Conservation (phyloP, 2,797 vertebrate genomes). For the Sebastes vulpes region DNA sequence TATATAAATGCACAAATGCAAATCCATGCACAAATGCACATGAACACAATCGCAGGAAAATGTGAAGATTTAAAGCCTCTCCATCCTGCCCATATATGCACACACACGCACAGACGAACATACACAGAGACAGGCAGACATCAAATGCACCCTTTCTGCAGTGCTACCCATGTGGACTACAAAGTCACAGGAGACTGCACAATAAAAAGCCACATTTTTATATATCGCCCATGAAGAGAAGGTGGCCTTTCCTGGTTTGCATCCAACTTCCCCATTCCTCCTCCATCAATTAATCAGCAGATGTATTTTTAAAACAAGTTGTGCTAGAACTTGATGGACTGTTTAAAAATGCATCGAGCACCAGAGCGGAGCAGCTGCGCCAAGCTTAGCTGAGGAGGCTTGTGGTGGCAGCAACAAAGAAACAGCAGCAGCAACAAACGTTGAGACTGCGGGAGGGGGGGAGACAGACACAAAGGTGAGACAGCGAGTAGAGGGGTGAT, state of each 20-base stretch:
- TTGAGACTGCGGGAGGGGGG: constrained; percentile 3
- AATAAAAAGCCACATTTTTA: constrained; percentile 47
- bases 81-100: not conserved
- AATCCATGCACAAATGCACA: constrained; percentile 26
- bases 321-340: constrained; percentile 85
- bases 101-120: not conserved
- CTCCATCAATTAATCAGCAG: constrained; percentile 87
- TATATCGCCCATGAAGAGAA: constrained; percentile 32
- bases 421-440: constrained; percentile 23
- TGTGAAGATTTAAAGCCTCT: constrained; percentile 2
- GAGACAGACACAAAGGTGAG: constrained; percentile 48
- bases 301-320: constrained; percentile 87
- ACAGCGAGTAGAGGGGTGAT: not conserved
- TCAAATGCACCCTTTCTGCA: constrained; percentile 33
- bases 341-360: constrained; percentile 86
- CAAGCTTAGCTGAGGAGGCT: constrained; percentile 46
- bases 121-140: not conserved
- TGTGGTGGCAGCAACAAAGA: constrained; percentile 33
- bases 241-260: constrained; percentile 55
- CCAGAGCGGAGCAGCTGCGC: constrained; percentile 67
- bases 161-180: constrained; percentile 18
- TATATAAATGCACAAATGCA: constrained; percentile 11
- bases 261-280: constrained; percentile 58
- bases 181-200: constrained; percentile 24
- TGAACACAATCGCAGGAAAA: not conserved